Percentiles rank a stretch among this genome's conserved stretches.
Conservation (phyloP, 2,888 invertebrate genomes). For the Liodrosophila aerea region DNA sequence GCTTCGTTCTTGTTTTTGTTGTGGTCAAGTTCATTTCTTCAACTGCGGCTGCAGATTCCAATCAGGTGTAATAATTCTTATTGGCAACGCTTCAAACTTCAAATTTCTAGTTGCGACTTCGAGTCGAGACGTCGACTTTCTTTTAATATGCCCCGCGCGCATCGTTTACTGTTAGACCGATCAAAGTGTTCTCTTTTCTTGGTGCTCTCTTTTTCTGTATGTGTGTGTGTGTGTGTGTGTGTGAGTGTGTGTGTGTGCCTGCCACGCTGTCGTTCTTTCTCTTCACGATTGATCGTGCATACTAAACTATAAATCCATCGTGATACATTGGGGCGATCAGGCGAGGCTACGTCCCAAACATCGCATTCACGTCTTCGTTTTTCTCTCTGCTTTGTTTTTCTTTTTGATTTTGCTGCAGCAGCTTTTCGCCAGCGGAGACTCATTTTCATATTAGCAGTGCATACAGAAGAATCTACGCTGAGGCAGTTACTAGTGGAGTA, state of each 20-base stretch:
- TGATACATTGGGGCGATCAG: conserved; percentile 83
- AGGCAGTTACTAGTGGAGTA: neutral
- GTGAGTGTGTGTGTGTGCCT: too few relatives aligned
- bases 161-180: conserved; percentile 64
- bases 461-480: conserved; percentile 40
- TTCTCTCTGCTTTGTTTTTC: conserved; percentile 7
- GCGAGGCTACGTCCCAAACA: conserved; percentile 62
- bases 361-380: conserved; percentile 52
- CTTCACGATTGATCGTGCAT: conserved; percentile 83
- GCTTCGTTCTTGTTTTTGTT: conserved; percentile 14
- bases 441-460: conserved; percentile 74
- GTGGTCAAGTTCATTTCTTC: conserved; percentile 80
- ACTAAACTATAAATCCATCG: conserved; percentile 83
- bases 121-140: conserved; percentile 51
- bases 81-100: conserved; percentile 77
- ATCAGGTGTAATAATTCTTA: conserved; percentile 83
- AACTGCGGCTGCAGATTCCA: conserved; percentile 79
- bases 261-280: conserved; percentile 32
- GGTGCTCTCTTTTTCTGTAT: neutral
- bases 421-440: conserved; percentile 47
- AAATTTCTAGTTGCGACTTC: conserved; percentile 24
- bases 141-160: conserved; percentile 62
- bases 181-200: conserved; percentile 27
- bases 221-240: conserved; percentile 17
- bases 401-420: conserved; percentile 13